phyloP scores from a whole-genome alignment of 2,888 invertebrate species.

The Anoplius nigerrimus region DNA sequence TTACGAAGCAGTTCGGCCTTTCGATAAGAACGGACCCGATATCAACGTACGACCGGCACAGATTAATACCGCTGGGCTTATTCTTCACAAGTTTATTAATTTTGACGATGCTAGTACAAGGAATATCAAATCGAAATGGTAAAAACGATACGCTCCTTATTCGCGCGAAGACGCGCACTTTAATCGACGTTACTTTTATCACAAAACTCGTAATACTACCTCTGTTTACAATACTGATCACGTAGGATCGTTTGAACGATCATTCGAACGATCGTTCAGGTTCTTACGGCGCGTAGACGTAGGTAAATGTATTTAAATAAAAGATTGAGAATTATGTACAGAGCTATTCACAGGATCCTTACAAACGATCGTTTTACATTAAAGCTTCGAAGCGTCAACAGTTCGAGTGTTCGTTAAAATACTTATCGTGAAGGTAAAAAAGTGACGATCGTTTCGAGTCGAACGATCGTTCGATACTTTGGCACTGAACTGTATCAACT shows the following conservation, averaged over 20 bases:
- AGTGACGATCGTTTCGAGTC: not conserved
- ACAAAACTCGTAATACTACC: constrained; percentile 66
- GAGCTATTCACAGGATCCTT: constrained; percentile 52
- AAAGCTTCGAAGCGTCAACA: constrained; percentile 57
- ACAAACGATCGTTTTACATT: constrained; percentile 40
- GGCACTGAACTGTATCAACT: constrained; percentile 20
- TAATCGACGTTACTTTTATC: constrained; percentile 56
- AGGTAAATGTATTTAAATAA: constrained; percentile 43
- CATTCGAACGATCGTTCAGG: constrained; percentile 28
- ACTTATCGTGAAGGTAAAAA: constrained; percentile 16
- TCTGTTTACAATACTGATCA: constrained; percentile 58
- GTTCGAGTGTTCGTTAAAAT: constrained; percentile 54
- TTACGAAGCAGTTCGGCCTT: constrained; percentile 49
- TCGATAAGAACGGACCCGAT: constrained; percentile 32
- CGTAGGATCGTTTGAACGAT: constrained; percentile 25
- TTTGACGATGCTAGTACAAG: constrained; percentile 16
- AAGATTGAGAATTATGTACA: constrained; percentile 56
- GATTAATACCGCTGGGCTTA: constrained; percentile 31
- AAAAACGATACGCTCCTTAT: constrained; percentile 16
- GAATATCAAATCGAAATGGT: constrained; percentile 13
- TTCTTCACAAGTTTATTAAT: constrained; percentile 29
- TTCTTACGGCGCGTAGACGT: constrained; percentile 12
- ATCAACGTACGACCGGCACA: constrained; percentile 18
- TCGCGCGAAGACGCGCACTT: constrained; percentile 23
- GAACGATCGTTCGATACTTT: constrained; percentile 12